Evolutionary conservation across 92 coral and sea anemone genomes (phyloP).

Genomic region (Chrysogorgia sp.): DNA sequence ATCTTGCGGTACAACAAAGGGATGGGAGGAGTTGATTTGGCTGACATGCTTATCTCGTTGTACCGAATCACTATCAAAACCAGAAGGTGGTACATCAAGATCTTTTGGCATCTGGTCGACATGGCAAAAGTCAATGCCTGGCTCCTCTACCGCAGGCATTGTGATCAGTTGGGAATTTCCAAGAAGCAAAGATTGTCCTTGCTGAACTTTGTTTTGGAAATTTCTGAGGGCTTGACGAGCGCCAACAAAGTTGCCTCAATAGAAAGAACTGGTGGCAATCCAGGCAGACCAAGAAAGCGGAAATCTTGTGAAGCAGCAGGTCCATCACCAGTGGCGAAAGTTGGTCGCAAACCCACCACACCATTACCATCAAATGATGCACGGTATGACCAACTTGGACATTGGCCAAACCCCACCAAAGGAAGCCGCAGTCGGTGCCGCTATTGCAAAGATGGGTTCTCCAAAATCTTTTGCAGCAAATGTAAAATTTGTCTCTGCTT

Average conservation of each 20-base stretch:
- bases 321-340: slow-evolving; percentile 16
- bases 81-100: slow-evolving; percentile 44
- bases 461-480: slow-evolving; percentile 35
- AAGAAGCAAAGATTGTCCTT: slow-evolving; percentile 19
- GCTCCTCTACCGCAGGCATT: slow-evolving; percentile 42
- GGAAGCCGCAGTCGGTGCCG: slow-evolving; percentile 30
- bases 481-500: slow-evolving; percentile 39
- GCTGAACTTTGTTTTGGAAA: slow-evolving; percentile 22
- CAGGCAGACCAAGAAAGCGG: slow-evolving; percentile 32
- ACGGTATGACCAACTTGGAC: slow-evolving; percentile 31
- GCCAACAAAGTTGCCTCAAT: slow-evolving; percentile 7
- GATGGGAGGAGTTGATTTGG: slow-evolving; percentile 34
- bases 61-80: slow-evolving; percentile 13
- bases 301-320: neutral
- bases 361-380: slow-evolving; percentile 25
- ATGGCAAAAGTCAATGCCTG: slow-evolving; percentile 48
- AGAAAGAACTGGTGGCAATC: neutral
- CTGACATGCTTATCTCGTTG: slow-evolving; percentile 40
- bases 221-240: slow-evolving; percentile 13
- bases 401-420: slow-evolving; percentile 39
- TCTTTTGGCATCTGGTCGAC: slow-evolving; percentile 45
- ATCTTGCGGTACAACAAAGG: slow-evolving; percentile 43
- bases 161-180: slow-evolving; percentile 7
- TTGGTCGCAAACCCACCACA: slow-evolving; percentile 39
- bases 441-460: too few relatives aligned